A percentile compares a stretch with the other conserved stretches of the same genome.
Conservation (phyloP, 2,113 vertebrate species). For the Sylvietta virens region DNA sequence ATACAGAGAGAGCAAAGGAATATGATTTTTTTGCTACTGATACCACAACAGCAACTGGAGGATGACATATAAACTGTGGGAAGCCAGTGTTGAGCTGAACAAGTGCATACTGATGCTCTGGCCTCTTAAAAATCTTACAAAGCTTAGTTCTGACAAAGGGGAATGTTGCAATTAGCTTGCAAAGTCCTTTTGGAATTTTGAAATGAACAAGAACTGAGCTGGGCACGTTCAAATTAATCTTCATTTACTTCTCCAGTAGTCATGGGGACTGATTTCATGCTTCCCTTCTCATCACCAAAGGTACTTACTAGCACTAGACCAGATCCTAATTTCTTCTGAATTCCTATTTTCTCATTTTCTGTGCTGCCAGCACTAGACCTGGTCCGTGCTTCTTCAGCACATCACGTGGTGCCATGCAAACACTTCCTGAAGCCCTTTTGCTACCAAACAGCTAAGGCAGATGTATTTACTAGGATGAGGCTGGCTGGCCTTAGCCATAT, state of each 20-base stretch:
- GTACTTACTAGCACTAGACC: background rate
- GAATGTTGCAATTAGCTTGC: background rate
- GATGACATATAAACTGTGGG: background rate
- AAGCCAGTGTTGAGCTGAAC: background rate
- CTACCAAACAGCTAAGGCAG: background rate
- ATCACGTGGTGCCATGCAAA: background rate
- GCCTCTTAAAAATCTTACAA: background rate
- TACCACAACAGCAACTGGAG: background rate
- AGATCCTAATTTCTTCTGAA: background rate
- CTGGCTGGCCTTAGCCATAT: background rate
- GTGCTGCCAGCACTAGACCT: background rate
- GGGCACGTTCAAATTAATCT: background rate
- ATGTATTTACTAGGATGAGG: background rate
- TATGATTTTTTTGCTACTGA: background rate
- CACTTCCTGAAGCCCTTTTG: background rate
- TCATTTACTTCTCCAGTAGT: background rate
- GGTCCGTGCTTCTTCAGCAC: background rate
- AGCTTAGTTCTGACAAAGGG: background rate
- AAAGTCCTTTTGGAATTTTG: background rate
- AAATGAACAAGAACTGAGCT: background rate
- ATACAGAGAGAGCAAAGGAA: background rate
- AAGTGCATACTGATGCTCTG: background rate
- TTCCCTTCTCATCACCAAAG: background rate
- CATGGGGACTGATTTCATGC: background rate
- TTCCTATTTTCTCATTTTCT: background rate